Evolutionary conservation across 2,888 invertebrate species (phyloP).

Genomic region (Sminthurinus aureus): DNA sequence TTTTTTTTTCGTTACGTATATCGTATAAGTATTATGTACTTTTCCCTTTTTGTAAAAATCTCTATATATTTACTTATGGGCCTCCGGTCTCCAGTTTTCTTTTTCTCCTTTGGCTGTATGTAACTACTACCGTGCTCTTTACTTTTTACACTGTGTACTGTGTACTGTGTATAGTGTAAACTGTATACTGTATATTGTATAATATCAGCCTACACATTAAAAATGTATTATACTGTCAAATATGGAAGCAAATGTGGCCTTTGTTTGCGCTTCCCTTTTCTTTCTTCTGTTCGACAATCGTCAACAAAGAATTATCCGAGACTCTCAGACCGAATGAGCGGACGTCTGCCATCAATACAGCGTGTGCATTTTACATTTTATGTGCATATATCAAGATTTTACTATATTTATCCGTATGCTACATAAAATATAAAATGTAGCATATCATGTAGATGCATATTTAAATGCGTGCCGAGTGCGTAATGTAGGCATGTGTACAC

Average conservation of each 20-base stretch:
- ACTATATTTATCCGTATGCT: too few species aligned
- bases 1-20: background rate
- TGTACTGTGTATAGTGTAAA: background rate
- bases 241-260: too few species aligned
- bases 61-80: background rate
- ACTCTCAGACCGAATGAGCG: background rate
- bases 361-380: too few species aligned
- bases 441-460: too few species aligned
- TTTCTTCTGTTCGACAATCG: too few species aligned
- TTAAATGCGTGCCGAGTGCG: too few species aligned
- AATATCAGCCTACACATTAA: constrained; percentile 23
- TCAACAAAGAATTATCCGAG: too few species aligned
- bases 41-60: background rate
- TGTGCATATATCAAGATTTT: too few species aligned
- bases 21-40: background rate
- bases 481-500: background rate
- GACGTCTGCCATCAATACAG: background rate
- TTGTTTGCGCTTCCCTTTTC: too few species aligned
- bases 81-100: background rate
- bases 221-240: too few species aligned
- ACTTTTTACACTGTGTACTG: background rate
- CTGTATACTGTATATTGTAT: background rate
- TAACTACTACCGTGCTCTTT: background rate
- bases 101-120: background rate
- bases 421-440: too few species aligned